Evolutionary conservation across 2,888 invertebrate species (phyloP), one percentile per base, ranked within the genome.

Genomic region (Elaeidobius kamerunicus): DNA sequence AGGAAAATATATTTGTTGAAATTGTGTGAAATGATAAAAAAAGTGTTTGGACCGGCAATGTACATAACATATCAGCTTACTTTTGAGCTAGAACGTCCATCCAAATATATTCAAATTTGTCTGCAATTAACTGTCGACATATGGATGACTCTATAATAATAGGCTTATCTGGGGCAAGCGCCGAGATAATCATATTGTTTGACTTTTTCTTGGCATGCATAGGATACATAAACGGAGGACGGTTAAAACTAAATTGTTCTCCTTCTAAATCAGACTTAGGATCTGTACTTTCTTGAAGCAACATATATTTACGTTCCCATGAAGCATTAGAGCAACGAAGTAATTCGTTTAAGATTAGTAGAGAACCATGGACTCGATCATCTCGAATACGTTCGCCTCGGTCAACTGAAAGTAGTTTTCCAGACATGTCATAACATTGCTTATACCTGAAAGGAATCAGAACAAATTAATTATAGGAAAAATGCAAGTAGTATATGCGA

Each of bases 281-380:
- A 49, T 72, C 70, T 1, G 71, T 73, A 40, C 62, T 69, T 55
- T 74, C 73, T 76, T 88, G 86, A 1, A 91, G 71, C n/a, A 78
- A 74, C 51, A 84, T 85, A 66, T 90, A 90, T 61, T 84, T 85
- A 42, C 82, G 78, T 66, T 93, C 92, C 91, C 92, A 93, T 17
- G 81, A 81, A 0, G 88, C 84, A 75, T 96, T 94, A 34, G 92
- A 88, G 68, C 91, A 91, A 50, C 96, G 80, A 12, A 99, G 77
- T 2, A 99, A 76, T 73, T 99, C 99, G 74, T 98, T 97, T 19
- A 97, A 77, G 15, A 97, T 89, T 30, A 98, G 78, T 11, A 98
- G 76, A 1, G 93, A 91, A 20, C 96, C 96, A 70, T 98, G 97
- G 15, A 91, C 84, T 68, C 89, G 83, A 69, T 97, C 97, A 64